Evolutionary conservation across 2,888 invertebrate species (phyloP).

Genomic region (Leucania comma): DNA sequence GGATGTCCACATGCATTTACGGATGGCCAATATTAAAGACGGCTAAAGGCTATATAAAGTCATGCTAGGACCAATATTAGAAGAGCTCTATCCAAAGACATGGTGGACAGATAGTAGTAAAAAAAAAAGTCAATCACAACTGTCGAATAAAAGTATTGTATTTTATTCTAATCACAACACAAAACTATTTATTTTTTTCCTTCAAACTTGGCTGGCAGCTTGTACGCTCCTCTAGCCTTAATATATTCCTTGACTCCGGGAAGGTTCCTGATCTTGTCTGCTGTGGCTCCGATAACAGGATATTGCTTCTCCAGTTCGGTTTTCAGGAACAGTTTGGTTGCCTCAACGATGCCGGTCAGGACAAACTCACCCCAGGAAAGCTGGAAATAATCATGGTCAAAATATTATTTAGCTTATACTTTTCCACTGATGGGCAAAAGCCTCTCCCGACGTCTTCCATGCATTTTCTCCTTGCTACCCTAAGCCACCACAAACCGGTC

Average conservation of each 20-base stretch:
- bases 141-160: too few species aligned
- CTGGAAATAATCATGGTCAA: constrained; percentile 7
- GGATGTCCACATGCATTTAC: too few species aligned
- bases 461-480: too few species aligned
- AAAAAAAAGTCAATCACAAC: not conserved
- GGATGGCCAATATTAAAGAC: too few species aligned
- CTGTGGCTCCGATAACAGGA: constrained; percentile 23
- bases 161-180: too few species aligned
- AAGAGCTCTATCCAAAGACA: too few species aligned
- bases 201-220: constrained; percentile 25
- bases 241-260: constrained; percentile 41
- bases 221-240: constrained; percentile 25
- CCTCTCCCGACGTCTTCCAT: too few species aligned
- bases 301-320: constrained; percentile 41
- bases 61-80: too few species aligned
- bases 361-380: constrained; percentile 41
- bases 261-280: constrained; percentile 40
- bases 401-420: too few species aligned
- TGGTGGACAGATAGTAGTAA: not conserved
- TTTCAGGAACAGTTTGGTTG: constrained; percentile 34
- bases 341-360: constrained; percentile 26
- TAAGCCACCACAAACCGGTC: too few species aligned
- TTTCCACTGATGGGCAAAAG: too few species aligned
- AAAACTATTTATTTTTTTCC: constrained; percentile 29
- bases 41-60: too few species aligned